These are phyloP conservation scores for Amorpha juglandis DNA, from an alignment of 2,888 invertebrate species.

Conservation along the genomic window DNA sequence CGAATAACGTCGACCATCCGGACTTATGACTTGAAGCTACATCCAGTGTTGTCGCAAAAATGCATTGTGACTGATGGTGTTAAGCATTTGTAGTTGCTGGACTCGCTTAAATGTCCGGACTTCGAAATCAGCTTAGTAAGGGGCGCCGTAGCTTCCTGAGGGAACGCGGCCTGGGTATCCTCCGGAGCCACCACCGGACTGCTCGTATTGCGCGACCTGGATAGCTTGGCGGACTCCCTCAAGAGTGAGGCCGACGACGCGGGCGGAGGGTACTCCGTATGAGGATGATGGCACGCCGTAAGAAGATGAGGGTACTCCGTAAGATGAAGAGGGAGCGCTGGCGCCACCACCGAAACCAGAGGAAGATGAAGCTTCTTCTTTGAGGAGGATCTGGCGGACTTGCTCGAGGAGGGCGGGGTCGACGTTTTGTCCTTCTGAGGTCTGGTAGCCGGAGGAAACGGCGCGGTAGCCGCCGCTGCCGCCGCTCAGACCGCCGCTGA, in stretches of 20 bases:
- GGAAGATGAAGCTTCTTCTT: slow-evolving; percentile 88
- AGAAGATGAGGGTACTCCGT: slow-evolving; percentile 85
- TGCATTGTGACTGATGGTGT: slow-evolving; percentile 33
- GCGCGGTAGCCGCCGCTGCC: slow-evolving; percentile 88
- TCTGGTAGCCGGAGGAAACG: slow-evolving; percentile 91
- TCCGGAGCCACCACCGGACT: slow-evolving; percentile 82
- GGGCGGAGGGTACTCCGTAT: slow-evolving; percentile 71
- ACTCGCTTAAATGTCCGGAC: slow-evolving; percentile 43
- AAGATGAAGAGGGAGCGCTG: slow-evolving; percentile 87
- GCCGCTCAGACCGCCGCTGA: slow-evolving; percentile 71
- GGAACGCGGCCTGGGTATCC: slow-evolving; percentile 85
- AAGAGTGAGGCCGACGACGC: slow-evolving; percentile 93
- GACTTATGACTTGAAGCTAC: slow-evolving; percentile 38
- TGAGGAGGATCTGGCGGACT: slow-evolving; percentile 92
- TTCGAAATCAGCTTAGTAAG: slow-evolving; percentile 70
- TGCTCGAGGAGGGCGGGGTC: slow-evolving; percentile 92
- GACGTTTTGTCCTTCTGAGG: slow-evolving; percentile 92
- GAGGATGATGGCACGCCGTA: slow-evolving; percentile 87
- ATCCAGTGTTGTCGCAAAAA: slow-evolving; percentile 29
- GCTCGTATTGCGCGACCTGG: slow-evolving; percentile 93
- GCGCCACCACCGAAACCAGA: slow-evolving; percentile 84
- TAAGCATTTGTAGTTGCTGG: slow-evolving; percentile 29
- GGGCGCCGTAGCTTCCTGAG: slow-evolving; percentile 89
- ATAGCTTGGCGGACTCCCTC: slow-evolving; percentile 94
- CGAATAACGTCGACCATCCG: slow-evolving; percentile 66